These are phyloP conservation scores for Spheniscus mendiculus DNA, from an alignment of 2,113 vertebrate genomes.

Conservation along the genomic window DNA sequence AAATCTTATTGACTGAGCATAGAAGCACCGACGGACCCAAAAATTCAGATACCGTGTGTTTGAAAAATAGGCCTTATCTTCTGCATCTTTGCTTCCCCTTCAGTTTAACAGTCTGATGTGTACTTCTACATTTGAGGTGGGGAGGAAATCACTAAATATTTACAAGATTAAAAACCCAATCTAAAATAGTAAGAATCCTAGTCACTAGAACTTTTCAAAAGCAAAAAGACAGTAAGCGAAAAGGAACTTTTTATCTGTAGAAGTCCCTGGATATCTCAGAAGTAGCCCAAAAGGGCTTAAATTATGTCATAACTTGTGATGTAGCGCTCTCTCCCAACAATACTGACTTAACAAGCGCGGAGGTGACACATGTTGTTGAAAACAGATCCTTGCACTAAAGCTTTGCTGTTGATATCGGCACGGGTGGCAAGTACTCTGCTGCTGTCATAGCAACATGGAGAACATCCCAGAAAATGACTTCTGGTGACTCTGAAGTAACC, in stretches of 20 bases:
- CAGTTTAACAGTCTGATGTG: neutral
- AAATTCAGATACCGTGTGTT: neutral
- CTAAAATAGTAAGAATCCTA: accelerated
- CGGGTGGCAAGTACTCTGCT: neutral
- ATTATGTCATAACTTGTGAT: accelerated
- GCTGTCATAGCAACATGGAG: neutral
- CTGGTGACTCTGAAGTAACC: neutral
- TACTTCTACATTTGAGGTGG: accelerated
- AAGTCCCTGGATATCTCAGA: neutral
- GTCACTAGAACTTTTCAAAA: neutral
- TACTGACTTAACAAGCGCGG: accelerated
- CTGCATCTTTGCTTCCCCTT: neutral
- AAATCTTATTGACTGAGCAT: neutral
- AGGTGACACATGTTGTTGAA: neutral
- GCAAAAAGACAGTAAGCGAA: neutral
- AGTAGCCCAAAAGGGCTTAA: neutral
- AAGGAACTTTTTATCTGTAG: neutral
- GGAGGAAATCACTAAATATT: neutral
- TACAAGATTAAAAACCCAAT: neutral
- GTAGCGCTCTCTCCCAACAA: neutral
- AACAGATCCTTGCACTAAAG: neutral
- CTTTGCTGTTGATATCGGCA: neutral
- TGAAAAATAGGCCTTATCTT: neutral
- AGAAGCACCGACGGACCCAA: accelerated
- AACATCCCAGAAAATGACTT: neutral